Conservation (phyloP, 2,888 invertebrate genomes). For the Caenorhabditis macrosperma region DNA sequence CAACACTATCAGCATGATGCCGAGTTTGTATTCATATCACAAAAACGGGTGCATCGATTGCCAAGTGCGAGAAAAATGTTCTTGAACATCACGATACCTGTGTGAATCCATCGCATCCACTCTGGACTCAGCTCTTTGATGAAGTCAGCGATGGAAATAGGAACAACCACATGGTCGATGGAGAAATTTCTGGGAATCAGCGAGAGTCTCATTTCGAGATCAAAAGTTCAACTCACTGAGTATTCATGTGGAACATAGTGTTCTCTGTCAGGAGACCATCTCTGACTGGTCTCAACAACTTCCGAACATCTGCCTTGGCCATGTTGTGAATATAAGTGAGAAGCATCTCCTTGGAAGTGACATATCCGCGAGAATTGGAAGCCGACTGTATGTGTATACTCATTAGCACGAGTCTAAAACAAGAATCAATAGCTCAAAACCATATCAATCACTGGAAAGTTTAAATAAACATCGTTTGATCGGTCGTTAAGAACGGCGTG, state of each 20-base stretch:
- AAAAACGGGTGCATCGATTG: conserved; percentile 9
- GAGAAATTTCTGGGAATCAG: conserved; percentile 69
- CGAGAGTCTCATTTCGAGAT: neutral
- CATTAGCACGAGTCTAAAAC: conserved; percentile 22
- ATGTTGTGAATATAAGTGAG: conserved; percentile 65
- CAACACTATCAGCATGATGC: neutral
- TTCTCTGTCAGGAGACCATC: conserved; percentile 72
- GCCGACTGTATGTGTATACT: conserved; percentile 55
- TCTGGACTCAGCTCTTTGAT: conserved; percentile 64
- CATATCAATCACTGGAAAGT: conserved; percentile 12
- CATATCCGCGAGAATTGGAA: conserved; percentile 63
- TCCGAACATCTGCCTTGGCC: conserved; percentile 64
- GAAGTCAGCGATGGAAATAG: conserved; percentile 68
- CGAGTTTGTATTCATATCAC: neutral
- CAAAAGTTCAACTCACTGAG: conserved; percentile 54
- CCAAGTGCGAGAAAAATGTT: neutral
- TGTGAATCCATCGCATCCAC: conserved; percentile 74
- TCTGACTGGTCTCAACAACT: conserved; percentile 67
- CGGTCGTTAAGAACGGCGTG: conserved; percentile 38
- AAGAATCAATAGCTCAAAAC: conserved; percentile 38
- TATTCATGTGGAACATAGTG: conserved; percentile 72
- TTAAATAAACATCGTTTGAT: conserved; percentile 22
- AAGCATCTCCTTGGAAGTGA: conserved; percentile 66
- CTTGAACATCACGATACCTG: conserved; percentile 54
- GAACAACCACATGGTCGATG: conserved; percentile 72